These are phyloP conservation scores for Paramuricea clavata DNA, from an alignment of 92 coral and sea anemone species.

Conservation along the genomic window DNA sequence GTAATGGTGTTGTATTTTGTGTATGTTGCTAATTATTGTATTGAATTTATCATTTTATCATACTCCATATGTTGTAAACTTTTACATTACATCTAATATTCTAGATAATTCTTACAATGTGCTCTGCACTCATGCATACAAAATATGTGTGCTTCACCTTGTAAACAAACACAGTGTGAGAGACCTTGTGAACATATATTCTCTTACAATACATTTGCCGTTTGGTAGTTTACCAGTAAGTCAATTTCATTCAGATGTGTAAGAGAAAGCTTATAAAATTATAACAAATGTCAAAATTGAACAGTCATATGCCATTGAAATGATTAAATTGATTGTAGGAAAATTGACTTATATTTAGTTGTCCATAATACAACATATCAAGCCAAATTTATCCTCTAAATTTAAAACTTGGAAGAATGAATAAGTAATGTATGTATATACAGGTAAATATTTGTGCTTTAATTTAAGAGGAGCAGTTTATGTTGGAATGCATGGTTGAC, in stretches of 20 bases:
- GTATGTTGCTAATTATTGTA: too few species aligned
- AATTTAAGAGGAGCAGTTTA: neutral
- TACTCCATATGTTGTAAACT: too few species aligned
- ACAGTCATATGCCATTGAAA: too few species aligned
- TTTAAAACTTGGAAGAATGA: neutral
- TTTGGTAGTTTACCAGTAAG: too few species aligned
- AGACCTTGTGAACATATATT: neutral
- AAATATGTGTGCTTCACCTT: neutral
- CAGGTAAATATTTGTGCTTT: neutral
- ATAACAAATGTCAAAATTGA: too few species aligned
- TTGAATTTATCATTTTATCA: too few species aligned
- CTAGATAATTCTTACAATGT: neutral
- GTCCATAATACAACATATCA: neutral
- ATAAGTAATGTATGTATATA: neutral
- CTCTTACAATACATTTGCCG: too few species aligned
- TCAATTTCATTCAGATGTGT: too few species aligned
- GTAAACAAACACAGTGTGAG: constrained; percentile 1
- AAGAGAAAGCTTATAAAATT: too few species aligned
- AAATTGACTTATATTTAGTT: neutral
- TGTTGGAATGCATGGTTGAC: neutral
- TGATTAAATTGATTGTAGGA: neutral
- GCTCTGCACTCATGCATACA: neutral
- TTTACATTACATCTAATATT: neutral
- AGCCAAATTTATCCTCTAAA: neutral
- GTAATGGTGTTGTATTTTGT: too few species aligned